phyloP scores from a whole-genome alignment of 2,113 vertebrate species.

The Chroicocephalus ridibundus region DNA sequence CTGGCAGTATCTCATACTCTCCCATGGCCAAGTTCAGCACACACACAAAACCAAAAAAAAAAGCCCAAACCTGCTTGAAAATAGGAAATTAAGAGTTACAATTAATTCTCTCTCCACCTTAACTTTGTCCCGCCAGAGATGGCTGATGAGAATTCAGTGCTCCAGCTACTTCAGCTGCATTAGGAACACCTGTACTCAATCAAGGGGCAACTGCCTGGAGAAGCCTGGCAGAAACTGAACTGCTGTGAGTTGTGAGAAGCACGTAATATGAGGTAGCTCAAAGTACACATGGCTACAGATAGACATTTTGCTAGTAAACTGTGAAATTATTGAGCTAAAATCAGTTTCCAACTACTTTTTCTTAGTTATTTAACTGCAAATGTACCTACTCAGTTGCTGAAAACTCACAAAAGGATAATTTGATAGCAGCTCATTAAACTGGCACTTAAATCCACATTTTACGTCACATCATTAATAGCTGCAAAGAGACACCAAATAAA shows the following conservation, averaged over 20 bases:
- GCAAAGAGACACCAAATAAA: neutral
- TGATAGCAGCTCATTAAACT: neutral
- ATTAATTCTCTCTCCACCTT: neutral
- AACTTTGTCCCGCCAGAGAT: neutral
- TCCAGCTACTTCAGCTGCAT: neutral
- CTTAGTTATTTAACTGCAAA: neutral
- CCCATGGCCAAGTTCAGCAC: neutral
- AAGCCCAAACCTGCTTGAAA: neutral
- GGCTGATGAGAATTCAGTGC: neutral
- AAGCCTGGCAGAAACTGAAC: neutral
- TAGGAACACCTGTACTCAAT: neutral
- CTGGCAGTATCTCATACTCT: neutral
- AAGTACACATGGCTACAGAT: neutral
- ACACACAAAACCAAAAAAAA: neutral
- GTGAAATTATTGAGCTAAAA: neutral
- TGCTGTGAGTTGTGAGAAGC: neutral
- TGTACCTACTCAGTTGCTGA: neutral
- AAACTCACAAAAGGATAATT: constrained; percentile 9
- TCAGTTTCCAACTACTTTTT: neutral
- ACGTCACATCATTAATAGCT: neutral
- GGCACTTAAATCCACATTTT: neutral
- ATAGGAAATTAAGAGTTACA: neutral
- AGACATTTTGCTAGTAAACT: neutral
- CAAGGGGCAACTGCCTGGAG: neutral
- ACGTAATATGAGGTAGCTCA: neutral